These are phyloP conservation scores for Callimorpha dominula DNA, from an alignment of 2,888 invertebrate species.

Conservation along the genomic window DNA sequence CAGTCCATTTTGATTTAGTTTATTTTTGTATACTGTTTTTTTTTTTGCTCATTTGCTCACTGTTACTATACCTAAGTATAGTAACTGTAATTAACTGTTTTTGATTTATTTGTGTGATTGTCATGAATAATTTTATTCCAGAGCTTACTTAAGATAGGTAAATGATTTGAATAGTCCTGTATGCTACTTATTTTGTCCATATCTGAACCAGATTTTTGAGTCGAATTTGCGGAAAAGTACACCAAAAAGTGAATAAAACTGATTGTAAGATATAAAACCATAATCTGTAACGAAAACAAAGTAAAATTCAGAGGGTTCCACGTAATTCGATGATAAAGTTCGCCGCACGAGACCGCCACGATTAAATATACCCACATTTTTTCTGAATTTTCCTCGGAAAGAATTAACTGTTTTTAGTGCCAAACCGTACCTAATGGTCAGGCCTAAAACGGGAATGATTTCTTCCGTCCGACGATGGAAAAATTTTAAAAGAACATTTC, in stretches of 20 bases:
- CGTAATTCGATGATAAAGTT: slow-evolving; percentile 50
- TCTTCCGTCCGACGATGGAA: slow-evolving; percentile 29
- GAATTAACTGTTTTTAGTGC: slow-evolving; percentile 53
- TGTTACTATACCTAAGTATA: too few species aligned
- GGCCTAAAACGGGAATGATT: slow-evolving; percentile 47
- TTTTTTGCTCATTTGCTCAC: too few species aligned
- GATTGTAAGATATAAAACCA: slow-evolving; percentile 10
- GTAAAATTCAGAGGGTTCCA: slow-evolving; percentile 31
- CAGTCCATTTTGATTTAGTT: too few species aligned
- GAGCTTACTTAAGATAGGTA: too few species aligned
- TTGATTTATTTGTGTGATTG: too few species aligned
- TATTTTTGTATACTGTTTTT: too few species aligned
- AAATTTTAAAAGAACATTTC: slow-evolving; percentile 59
- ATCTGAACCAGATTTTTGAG: not conserved
- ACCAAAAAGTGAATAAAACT: not conserved
- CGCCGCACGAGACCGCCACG: slow-evolving; percentile 31
- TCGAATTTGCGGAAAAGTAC: not conserved
- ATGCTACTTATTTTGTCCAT: too few species aligned
- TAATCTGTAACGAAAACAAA: slow-evolving; percentile 29
- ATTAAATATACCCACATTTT: slow-evolving; percentile 50
- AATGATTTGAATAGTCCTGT: too few species aligned
- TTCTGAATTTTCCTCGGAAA: slow-evolving; percentile 46
- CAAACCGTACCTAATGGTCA: slow-evolving; percentile 49
- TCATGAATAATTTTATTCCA: too few species aligned
- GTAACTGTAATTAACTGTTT: too few species aligned